Evolutionary conservation across 2,888 invertebrate genomes (phyloP).

Genomic region (Bibio marci): DNA sequence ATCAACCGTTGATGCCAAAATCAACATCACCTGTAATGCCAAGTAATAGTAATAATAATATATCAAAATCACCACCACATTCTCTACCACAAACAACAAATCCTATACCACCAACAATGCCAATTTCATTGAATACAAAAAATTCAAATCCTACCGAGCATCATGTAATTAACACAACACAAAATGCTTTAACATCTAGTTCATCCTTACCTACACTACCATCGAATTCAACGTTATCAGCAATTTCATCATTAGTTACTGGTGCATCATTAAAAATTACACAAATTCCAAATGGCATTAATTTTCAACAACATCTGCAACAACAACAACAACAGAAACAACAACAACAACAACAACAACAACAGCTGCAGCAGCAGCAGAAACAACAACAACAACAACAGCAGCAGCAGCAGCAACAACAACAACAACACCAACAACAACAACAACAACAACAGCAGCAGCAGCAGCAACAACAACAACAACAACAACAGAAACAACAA

Average conservation of each 20-base stretch:
- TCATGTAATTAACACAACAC: neutral
- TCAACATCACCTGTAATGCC: constrained; percentile 28
- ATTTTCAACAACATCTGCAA: neutral
- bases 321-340: too few relatives aligned
- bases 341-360: too few relatives aligned
- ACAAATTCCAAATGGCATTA: neutral
- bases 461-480: too few relatives aligned
- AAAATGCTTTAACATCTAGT: too few relatives aligned
- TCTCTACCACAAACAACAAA: constrained; percentile 8
- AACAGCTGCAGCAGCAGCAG: too few relatives aligned
- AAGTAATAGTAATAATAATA: too few relatives aligned
- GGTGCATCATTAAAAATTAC: neutral
- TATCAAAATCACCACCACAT: constrained; percentile 15
- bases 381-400: too few relatives aligned
- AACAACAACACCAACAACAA: too few relatives aligned
- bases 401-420: too few relatives aligned
- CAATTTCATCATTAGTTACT: constrained; percentile 11
- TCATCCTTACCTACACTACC: constrained; percentile 6
- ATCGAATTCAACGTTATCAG: constrained; percentile 17
- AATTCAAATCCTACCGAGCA: constrained; percentile 6
- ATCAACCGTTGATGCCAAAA: constrained; percentile 21
- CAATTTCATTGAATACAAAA: constrained; percentile 17
- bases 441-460: neutral
- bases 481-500: too few relatives aligned
- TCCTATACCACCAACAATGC: constrained; percentile 6